phyloP scores from a whole-genome alignment of 92 coral and sea anemone genomes.

The Galaxea fascicularis region DNA sequence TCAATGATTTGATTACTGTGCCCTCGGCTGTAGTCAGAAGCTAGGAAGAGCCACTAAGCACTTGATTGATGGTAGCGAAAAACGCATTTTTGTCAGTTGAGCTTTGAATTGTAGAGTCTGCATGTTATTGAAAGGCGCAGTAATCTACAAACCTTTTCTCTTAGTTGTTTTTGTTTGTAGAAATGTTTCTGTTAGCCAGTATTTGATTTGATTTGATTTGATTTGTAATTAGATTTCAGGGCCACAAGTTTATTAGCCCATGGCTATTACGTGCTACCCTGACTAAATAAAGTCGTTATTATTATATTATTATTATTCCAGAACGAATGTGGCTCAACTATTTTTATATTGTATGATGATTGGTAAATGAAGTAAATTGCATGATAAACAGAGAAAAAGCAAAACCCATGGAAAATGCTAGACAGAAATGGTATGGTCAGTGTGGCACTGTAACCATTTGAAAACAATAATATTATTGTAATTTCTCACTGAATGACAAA shows the following conservation, averaged over 20 bases:
- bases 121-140: background rate
- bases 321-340: too few species aligned
- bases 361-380: background rate
- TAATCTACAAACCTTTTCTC: background rate
- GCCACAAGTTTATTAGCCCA: background rate
- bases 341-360: background rate
- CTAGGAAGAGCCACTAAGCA: background rate
- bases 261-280: too few species aligned
- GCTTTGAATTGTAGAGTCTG: constrained; percentile 4
- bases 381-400: constrained; percentile 4
- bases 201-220: too few species aligned
- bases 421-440: background rate
- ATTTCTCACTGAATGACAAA: background rate
- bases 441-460: background rate
- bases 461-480: background rate
- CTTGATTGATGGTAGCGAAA: constrained; percentile 6
- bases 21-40: constrained; percentile 4
- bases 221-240: background rate
- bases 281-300: too few species aligned
- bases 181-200: background rate
- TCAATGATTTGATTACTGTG: background rate
- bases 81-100: background rate
- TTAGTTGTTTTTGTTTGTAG: background rate
- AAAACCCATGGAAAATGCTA: background rate
- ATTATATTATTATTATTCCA: too few species aligned